These are phyloP conservation scores for Garrulus glandarius DNA, from an alignment of 2,797 vertebrate genomes.

Conservation along the genomic window DNA sequence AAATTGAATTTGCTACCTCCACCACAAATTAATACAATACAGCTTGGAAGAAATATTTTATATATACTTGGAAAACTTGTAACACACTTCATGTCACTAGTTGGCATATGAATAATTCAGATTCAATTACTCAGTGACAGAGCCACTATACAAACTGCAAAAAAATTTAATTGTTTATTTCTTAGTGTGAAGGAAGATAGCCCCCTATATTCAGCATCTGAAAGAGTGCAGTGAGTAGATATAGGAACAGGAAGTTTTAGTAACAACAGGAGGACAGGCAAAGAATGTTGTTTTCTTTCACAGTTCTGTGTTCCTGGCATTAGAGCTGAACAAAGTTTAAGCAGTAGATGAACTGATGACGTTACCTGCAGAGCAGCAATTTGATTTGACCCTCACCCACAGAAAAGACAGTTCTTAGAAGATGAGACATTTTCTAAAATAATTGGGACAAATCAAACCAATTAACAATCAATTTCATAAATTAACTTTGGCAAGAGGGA, in stretches of 20 bases:
- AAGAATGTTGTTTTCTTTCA: background rate
- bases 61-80: background rate
- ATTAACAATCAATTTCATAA: background rate
- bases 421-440: background rate
- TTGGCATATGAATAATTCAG: constrained; percentile 13
- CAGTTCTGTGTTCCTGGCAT: background rate
- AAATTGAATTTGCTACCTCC: constrained; percentile 26
- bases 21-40: constrained; percentile 14
- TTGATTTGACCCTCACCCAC: background rate
- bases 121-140: constrained; percentile 7
- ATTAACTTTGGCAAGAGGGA: background rate
- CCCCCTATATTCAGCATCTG: background rate
- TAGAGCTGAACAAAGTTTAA: background rate
- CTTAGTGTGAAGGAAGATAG: background rate
- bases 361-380: background rate
- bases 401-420: background rate
- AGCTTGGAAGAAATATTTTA: background rate
- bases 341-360: background rate
- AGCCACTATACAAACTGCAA: background rate
- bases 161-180: background rate
- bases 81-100: background rate
- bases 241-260: background rate
- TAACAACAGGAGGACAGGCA: background rate
- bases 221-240: background rate
- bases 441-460: background rate